phyloP scores from a whole-genome alignment of 64 coral and sea anemone species.

The Montipora capricornis region DNA sequence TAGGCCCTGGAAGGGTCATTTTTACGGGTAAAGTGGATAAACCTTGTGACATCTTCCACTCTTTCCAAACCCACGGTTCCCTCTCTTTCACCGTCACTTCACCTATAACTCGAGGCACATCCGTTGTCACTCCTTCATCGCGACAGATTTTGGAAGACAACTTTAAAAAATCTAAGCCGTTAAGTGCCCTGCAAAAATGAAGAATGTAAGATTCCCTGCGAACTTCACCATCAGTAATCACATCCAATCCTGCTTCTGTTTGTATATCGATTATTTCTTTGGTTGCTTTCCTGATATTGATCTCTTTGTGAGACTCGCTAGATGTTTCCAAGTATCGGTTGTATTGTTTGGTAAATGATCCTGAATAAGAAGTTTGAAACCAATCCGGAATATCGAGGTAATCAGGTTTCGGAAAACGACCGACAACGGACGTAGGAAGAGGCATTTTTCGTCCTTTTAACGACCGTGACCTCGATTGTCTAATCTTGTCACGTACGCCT shows the following conservation, averaged over 20 bases:
- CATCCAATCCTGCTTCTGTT: conserved; percentile 69
- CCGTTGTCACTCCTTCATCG: conserved; percentile 56
- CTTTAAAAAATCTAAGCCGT: conserved; percentile 86
- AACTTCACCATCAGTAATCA: conserved; percentile 87
- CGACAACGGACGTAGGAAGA: conserved; percentile 76
- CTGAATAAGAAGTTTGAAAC: conserved; percentile 31
- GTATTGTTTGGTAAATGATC: neutral
- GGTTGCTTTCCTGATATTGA: conserved; percentile 25
- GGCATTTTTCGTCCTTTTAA: conserved; percentile 33
- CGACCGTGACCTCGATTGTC: neutral
- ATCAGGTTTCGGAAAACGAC: conserved; percentile 78
- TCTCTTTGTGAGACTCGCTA: neutral
- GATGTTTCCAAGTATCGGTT: neutral
- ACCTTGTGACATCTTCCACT: conserved; percentile 72
- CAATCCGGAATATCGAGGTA: conserved; percentile 76
- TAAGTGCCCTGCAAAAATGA: conserved; percentile 76
- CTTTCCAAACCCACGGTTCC: conserved; percentile 50
- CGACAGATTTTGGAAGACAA: conserved; percentile 65
- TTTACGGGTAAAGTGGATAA: conserved; percentile 59
- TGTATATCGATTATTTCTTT: conserved; percentile 68
- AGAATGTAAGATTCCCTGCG: conserved; percentile 82
- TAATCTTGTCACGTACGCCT: neutral
- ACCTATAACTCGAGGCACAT: conserved; percentile 67
- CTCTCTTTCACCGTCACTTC: conserved; percentile 31
- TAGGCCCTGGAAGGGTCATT: conserved; percentile 80